Conservation (phyloP, 2,113 vertebrate species). For the Poicephalus gulielmi region DNA sequence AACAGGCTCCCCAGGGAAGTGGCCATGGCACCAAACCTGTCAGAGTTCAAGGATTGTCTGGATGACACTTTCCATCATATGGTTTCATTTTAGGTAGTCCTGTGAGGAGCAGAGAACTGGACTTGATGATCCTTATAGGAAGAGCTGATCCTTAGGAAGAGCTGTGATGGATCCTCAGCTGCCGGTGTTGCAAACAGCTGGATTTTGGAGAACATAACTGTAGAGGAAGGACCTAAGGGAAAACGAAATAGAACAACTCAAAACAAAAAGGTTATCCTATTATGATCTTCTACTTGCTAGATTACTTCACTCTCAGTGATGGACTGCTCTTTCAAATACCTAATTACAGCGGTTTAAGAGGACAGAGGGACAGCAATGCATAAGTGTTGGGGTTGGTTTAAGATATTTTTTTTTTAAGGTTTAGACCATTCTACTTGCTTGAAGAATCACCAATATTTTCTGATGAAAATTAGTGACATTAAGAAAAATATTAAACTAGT, state of each 20-base stretch:
- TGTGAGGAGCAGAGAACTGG: background rate
- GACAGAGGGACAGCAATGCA: background rate
- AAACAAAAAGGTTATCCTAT: background rate
- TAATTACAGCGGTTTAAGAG: background rate
- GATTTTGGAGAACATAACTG: background rate
- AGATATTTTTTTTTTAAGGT: background rate
- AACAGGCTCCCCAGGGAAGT: background rate
- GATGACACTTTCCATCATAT: background rate
- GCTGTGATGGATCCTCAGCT: background rate
- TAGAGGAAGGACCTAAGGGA: background rate
- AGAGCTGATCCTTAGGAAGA: background rate
- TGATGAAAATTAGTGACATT: background rate
- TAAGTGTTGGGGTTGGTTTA: background rate
- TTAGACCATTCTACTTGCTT: background rate
- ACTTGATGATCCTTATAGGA: background rate
- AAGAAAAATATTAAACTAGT: background rate
- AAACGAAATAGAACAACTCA: rapidly evolving
- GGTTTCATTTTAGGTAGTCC: background rate
- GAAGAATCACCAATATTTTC: background rate
- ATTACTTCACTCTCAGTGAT: background rate
- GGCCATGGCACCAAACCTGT: background rate
- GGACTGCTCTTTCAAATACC: background rate
- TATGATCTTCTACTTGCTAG: background rate
- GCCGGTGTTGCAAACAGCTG: background rate
- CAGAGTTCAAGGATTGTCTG: background rate